Evolutionary conservation across 2,797 vertebrate genomes (phyloP).

Genomic region (Rhinella marina): DNA sequence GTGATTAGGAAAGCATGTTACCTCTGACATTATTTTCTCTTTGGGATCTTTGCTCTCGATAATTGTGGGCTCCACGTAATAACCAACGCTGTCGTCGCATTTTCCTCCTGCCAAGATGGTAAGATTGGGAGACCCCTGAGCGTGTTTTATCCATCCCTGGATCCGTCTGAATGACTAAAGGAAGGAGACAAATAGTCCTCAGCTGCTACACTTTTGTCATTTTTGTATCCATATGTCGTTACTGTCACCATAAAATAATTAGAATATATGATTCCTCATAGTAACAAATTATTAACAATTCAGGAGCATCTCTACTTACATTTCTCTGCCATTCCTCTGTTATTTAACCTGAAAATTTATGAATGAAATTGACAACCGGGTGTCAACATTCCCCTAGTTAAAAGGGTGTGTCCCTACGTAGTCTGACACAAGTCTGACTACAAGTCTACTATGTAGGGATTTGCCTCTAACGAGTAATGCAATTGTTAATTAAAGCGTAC

Average conservation of each 20-base stretch:
- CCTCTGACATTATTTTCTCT: slow-evolving; percentile 91
- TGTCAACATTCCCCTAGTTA: too few relatives aligned
- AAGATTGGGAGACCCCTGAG: slow-evolving; percentile 79
- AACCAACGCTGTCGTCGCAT: slow-evolving; percentile 82
- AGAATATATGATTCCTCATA: too few relatives aligned
- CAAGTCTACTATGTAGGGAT: too few relatives aligned
- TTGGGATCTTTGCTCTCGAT: slow-evolving; percentile 84
- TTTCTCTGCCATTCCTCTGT: too few relatives aligned
- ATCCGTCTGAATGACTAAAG: slow-evolving; percentile 84
- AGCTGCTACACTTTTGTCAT: neutral
- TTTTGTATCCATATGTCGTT: neutral
- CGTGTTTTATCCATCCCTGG: slow-evolving; percentile 83
- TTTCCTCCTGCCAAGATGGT: slow-evolving; percentile 85
- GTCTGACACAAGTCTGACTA: too few relatives aligned
- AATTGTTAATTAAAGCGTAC: too few relatives aligned
- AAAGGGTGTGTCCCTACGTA: too few relatives aligned
- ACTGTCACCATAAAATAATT: neutral
- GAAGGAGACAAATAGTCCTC: neutral
- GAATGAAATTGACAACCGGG: too few relatives aligned
- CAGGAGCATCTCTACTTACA: too few relatives aligned
- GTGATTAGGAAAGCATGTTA: slow-evolving; percentile 34
- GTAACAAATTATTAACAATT: too few relatives aligned
- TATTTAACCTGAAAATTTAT: too few relatives aligned
- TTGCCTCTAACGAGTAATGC: too few relatives aligned
- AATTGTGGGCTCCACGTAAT: slow-evolving; percentile 90